These are phyloP conservation scores for Mormyrus iriodes DNA, from an alignment of 2,113 vertebrate genomes.

Conservation along the genomic window DNA sequence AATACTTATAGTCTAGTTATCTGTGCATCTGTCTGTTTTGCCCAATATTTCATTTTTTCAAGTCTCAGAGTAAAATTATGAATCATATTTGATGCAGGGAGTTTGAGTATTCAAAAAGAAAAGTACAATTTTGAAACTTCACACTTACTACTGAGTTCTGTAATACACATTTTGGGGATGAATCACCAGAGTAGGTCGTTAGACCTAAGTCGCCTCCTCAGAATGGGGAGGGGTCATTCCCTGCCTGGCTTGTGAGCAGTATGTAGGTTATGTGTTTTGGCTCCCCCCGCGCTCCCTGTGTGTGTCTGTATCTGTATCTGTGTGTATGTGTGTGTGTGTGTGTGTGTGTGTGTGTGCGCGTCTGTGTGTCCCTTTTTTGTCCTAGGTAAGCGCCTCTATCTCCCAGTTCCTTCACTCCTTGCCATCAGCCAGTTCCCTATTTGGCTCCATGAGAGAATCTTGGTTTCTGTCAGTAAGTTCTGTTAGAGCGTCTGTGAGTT, in stretches of 20 bases:
- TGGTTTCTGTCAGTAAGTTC: not conserved
- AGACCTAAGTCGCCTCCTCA: not conserved
- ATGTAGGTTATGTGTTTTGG: not conserved
- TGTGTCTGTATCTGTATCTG: not conserved
- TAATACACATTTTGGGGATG: not conserved
- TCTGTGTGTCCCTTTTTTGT: not conserved
- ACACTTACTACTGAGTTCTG: not conserved
- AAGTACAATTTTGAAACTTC: not conserved
- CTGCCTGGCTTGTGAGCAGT: not conserved
- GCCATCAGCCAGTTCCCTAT: not conserved
- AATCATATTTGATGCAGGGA: not conserved
- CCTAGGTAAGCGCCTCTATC: not conserved
- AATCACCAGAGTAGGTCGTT: not conserved
- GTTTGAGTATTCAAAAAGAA: not conserved
- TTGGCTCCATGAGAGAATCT: not conserved
- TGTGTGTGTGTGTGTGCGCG: not conserved
- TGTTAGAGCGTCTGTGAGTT: not conserved
- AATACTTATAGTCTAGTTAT: slow-evolving; percentile 23
- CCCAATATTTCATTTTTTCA: not conserved
- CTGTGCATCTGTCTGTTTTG: not conserved
- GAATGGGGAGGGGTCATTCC: not conserved
- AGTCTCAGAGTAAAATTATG: not conserved
- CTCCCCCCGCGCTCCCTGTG: too few relatives aligned
- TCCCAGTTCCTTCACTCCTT: not conserved
- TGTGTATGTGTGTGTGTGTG: not conserved